phyloP scores from a whole-genome alignment of 2,888 invertebrate genomes.

The Thecocarcelia acutangulata region DNA sequence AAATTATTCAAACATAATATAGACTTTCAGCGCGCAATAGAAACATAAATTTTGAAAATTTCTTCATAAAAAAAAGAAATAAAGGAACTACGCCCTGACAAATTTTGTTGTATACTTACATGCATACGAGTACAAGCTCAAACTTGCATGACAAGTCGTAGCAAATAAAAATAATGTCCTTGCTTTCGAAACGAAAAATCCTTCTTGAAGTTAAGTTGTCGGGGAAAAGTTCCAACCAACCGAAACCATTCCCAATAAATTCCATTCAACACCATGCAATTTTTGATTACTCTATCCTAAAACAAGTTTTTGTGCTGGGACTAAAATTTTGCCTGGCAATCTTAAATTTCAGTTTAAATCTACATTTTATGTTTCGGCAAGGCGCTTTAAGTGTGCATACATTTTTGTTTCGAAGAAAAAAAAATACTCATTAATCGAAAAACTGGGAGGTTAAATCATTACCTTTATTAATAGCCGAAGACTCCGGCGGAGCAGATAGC shows the following conservation, averaged over 20 bases:
- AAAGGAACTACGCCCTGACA: slow-evolving; percentile 46
- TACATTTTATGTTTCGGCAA: too few species aligned
- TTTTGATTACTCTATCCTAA: too few species aligned
- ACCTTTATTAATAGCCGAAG: too few species aligned
- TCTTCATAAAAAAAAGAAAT: slow-evolving; percentile 19
- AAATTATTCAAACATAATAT: slow-evolving; percentile 70
- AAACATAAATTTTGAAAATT: slow-evolving; percentile 60
- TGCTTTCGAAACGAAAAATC: slow-evolving; percentile 33
- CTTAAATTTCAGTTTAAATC: too few species aligned
- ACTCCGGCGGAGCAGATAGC: too few species aligned
- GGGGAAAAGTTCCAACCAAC: slow-evolving; percentile 23
- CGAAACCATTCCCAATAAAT: slow-evolving; percentile 35
- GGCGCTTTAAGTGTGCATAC: too few species aligned
- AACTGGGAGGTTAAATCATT: too few species aligned
- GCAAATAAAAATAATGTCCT: slow-evolving; percentile 69
- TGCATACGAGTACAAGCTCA: not conserved
- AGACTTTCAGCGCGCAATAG: slow-evolving; percentile 64
- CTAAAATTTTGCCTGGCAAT: too few species aligned
- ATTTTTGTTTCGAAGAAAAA: too few species aligned
- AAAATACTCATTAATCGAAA: too few species aligned
- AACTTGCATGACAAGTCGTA: slow-evolving; percentile 65
- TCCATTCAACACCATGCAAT: not conserved
- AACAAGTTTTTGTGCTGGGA: not conserved
- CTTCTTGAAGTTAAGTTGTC: slow-evolving; percentile 34
- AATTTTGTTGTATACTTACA: slow-evolving; percentile 44